phyloP scores from a whole-genome alignment of 2,113 vertebrate genomes.

The Anser brachyrhynchus region DNA sequence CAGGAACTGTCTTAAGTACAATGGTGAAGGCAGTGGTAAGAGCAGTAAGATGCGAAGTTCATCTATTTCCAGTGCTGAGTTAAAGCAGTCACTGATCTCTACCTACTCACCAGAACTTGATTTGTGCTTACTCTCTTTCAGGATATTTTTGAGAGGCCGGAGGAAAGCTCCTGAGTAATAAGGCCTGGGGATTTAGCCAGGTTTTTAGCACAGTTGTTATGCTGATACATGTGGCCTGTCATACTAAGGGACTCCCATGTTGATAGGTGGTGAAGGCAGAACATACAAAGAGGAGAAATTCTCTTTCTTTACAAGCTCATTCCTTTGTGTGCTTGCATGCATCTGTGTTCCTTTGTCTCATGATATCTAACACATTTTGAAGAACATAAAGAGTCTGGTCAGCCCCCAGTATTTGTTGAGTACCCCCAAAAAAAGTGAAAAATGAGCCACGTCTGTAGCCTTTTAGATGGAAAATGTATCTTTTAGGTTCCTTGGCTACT shows the following conservation, averaged over 20 bases:
- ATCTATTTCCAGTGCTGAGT: neutral
- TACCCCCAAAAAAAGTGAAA: neutral
- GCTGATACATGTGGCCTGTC: neutral
- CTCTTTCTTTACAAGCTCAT: neutral
- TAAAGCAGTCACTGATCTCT: neutral
- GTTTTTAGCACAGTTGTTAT: neutral
- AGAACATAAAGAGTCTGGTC: neutral
- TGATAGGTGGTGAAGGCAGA: neutral
- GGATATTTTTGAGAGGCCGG: neutral
- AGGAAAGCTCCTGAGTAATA: neutral
- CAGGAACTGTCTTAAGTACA: constrained; percentile 95
- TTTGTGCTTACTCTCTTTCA: neutral
- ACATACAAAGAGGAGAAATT: neutral
- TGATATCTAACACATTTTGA: neutral
- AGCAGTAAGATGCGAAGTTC: neutral
- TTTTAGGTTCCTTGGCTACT: neutral
- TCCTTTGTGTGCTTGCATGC: neutral
- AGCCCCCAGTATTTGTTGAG: neutral
- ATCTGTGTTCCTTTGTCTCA: neutral
- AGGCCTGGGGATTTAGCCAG: neutral
- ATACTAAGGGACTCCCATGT: neutral
- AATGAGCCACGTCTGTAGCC: neutral
- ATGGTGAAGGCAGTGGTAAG: constrained; percentile 95
- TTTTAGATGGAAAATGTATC: neutral
- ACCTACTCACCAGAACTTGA: neutral